Percentiles rank a stretch among this genome's conserved stretches.
These are phyloP conservation scores for Balaeniceps rex DNA, from an alignment of 2,113 vertebrate genomes.

Conservation along the genomic window DNA sequence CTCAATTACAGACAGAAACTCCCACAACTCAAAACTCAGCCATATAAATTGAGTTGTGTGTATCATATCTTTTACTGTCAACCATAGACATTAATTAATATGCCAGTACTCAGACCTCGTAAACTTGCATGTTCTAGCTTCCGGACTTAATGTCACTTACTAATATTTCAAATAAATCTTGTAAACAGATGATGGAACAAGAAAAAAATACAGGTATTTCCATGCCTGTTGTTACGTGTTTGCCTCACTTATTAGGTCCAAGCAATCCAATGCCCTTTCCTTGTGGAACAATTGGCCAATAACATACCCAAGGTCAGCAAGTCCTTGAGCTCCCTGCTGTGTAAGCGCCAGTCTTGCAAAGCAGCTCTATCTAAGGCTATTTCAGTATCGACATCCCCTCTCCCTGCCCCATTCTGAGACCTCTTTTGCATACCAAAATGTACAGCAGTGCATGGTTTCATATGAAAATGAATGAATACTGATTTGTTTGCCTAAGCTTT, in stretches of 20 bases:
- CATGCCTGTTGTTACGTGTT: not conserved
- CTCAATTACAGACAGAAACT: not conserved
- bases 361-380: not conserved
- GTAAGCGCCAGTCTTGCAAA: not conserved
- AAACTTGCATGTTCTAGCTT: not conserved
- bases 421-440: not conserved
- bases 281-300: not conserved
- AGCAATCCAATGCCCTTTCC: not conserved
- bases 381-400: not conserved
- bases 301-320: constrained; percentile 23
- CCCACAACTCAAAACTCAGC: not conserved
- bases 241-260: not conserved
- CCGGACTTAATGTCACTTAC: not conserved
- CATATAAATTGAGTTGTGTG: not conserved
- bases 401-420: not conserved
- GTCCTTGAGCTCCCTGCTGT: constrained; percentile 17
- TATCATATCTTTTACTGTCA: not conserved
- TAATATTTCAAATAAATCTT: constrained; percentile 24
- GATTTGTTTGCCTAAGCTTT: not conserved
- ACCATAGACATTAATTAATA: not conserved
- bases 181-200: not conserved
- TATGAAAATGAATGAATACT: not conserved
- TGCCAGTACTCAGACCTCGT: not conserved
- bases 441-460: not conserved
- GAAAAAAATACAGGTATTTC: not conserved